These are phyloP conservation scores for Drosophila paramelanica DNA, from an alignment of 2,888 invertebrate species.

Conservation along the genomic window DNA sequence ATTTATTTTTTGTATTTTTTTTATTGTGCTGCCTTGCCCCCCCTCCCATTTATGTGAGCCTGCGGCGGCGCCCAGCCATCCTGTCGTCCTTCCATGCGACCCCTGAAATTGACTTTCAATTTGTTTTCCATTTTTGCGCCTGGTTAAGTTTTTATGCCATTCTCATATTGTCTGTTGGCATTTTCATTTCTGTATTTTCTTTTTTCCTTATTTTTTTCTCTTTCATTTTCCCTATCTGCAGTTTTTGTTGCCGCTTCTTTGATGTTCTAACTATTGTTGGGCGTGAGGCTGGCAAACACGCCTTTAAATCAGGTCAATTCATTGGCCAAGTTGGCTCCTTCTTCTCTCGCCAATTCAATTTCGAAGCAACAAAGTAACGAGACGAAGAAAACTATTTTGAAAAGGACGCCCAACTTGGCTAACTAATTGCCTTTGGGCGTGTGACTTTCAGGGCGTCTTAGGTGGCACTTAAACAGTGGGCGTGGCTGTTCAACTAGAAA, in stretches of 20 bases:
- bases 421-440: conserved; percentile 39
- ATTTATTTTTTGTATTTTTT: conserved; percentile 19
- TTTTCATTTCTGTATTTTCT: not conserved
- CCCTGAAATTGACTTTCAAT: conserved; percentile 75
- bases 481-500: conserved; percentile 33
- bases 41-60: conserved; percentile 28
- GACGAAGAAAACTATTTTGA: conserved; percentile 22
- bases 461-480: conserved; percentile 29
- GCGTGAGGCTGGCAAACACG: conserved; percentile 11
- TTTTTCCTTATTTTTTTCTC: not conserved
- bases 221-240: conserved; percentile 2
- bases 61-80: not conserved
- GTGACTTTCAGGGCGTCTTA: conserved; percentile 16
- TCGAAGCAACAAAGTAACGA: conserved; percentile 17
- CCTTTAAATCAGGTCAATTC: conserved; percentile 50
- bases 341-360: conserved; percentile 36
- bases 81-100: not conserved
- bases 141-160: conserved; percentile 60
- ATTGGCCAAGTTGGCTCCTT: conserved; percentile 29
- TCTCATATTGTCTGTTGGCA: conserved; percentile 42
- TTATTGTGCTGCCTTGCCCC: conserved; percentile 21
- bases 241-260: conserved; percentile 25
- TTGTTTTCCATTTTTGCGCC: conserved; percentile 65
- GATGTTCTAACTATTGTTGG: conserved; percentile 26
- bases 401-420: conserved; percentile 31